A percentile compares a stretch with the other conserved stretches of the same genome.
phyloP scores from a whole-genome alignment of 2,113 vertebrate species.

The Embiotoca jacksoni region DNA sequence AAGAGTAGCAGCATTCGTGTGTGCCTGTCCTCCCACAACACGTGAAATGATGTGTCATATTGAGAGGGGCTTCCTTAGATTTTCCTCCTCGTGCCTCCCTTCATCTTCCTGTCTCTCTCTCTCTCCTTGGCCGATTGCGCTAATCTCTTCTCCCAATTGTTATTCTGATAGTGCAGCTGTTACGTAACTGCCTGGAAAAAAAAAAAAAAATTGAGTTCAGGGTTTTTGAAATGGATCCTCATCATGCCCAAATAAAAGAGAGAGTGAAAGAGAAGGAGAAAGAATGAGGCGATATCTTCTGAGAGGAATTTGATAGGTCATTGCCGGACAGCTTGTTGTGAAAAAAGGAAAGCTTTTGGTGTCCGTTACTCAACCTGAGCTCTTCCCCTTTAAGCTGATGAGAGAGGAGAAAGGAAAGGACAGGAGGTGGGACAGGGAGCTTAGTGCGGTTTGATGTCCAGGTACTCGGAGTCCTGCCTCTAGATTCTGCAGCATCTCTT shows the following conservation, averaged over 20 bases:
- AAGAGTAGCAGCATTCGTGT: slow-evolving; percentile 22
- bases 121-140: slow-evolving; percentile 63
- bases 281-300: slow-evolving; percentile 26
- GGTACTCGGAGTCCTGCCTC: slow-evolving; percentile 56
- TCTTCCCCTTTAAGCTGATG: slow-evolving; percentile 65
- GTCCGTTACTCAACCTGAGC: slow-evolving; percentile 40
- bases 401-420: slow-evolving; percentile 47
- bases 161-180: slow-evolving; percentile 79
- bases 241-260: slow-evolving; percentile 54
- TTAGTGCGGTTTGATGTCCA: slow-evolving; percentile 63
- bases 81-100: slow-evolving; percentile 27
- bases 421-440: slow-evolving; percentile 49
- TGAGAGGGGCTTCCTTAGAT: slow-evolving; percentile 71
- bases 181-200: slow-evolving; percentile 70
- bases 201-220: slow-evolving; percentile 71
- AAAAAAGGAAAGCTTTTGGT: slow-evolving; percentile 52
- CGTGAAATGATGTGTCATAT: slow-evolving; percentile 68
- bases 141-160: slow-evolving; percentile 79
- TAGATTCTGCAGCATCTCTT: slow-evolving; percentile 42
- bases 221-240: slow-evolving; percentile 71
- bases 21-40: slow-evolving; percentile 47
- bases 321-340: slow-evolving; percentile 42
- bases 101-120: slow-evolving; percentile 43
- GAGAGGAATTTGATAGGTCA: slow-evolving; percentile 58
- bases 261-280: slow-evolving; percentile 4